Evolutionary conservation across 1,140 invertebrate species (phyloP).

Genomic region (Sitobion miscanthi): DNA sequence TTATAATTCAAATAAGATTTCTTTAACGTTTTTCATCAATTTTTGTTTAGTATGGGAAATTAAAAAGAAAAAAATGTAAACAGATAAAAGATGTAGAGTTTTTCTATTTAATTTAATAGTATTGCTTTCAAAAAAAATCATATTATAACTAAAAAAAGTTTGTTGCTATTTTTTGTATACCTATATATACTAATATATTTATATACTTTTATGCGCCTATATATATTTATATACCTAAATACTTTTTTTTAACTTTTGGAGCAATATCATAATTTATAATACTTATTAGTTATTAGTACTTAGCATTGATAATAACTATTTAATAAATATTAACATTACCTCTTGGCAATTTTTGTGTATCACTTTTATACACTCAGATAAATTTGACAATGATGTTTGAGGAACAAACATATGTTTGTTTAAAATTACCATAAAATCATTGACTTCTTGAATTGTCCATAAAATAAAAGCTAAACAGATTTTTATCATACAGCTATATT

Average conservation of each 20-base stretch:
- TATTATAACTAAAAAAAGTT: too few relatives aligned
- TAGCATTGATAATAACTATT: not conserved
- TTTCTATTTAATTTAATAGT: too few relatives aligned
- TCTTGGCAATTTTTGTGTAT: conserved; percentile 78
- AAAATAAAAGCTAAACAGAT: conserved; percentile 79
- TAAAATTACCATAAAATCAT: conserved; percentile 80
- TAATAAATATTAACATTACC: conserved; percentile 62
- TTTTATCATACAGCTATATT: not conserved
- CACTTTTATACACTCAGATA: conserved; percentile 85
- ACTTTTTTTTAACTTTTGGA: not conserved
- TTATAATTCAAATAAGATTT: too few relatives aligned
- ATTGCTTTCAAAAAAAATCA: too few relatives aligned
- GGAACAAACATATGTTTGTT: conserved; percentile 91
- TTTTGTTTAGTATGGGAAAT: too few relatives aligned
- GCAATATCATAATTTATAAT: not conserved
- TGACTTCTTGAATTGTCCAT: conserved; percentile 89
- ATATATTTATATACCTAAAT: too few relatives aligned
- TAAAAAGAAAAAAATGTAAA: too few relatives aligned
- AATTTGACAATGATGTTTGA: conserved; percentile 80
- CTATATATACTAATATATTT: too few relatives aligned
- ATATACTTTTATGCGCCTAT: too few relatives aligned
- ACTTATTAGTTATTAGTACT: not conserved
- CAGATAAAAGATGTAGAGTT: too few relatives aligned
- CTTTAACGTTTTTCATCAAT: too few relatives aligned
- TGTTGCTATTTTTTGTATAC: too few relatives aligned